Evolutionary conservation across 2,113 vertebrate genomes (phyloP), one percentile per base, ranked within the genome.

Genomic region (Thermophis baileyi): DNA sequence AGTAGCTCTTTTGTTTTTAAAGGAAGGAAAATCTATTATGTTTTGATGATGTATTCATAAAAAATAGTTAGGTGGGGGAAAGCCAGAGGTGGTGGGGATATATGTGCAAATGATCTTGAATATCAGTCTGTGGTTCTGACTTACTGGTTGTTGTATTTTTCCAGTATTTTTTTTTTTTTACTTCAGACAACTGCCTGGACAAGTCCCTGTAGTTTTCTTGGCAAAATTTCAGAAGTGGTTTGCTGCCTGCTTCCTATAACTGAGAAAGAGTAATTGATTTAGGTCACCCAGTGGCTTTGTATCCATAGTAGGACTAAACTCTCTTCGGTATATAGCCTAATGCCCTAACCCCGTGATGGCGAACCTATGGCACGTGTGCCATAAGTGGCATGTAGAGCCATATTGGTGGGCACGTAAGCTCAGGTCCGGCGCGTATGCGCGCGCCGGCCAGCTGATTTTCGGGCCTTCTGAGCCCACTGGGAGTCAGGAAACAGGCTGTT

Each of bases 1-100:
- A 88, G 94, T 96, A 95, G 96, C 96, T 88, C 85, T 87, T 44
- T 49, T n/a, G 57, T 90, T 49, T 63, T 47, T 25, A 81, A 88
- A 16, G 6, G 25, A 92, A 18, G 69, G 54, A 85, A 96, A 97
- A 97, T 96, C 54, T 91, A 95, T 94, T 93, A 74, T 91, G 44
- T 89, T 44, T 91, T 87, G 91, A 93, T 16, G 50, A 96, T 92
- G 93, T 94, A 89, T 86, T 96, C 91, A 95, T 91, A 92, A 92
- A 96, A 92, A 95, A 95, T 89, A 95, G 93, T 95, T 69, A 49
- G 47, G 2, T 63, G 44, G 89, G 6, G 89, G 30, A n/a, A 24
- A 40, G 55, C 44, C 44, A 63, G 49, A 47, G 54, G 4, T 60
- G 22, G 1, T 3, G 3, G 57, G 11, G 14, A 30, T n/a, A 27